Evolutionary conservation across 2,888 invertebrate genomes (phyloP), one percentile per base, ranked within the genome.

Genomic region (Micropterix aruncella): DNA sequence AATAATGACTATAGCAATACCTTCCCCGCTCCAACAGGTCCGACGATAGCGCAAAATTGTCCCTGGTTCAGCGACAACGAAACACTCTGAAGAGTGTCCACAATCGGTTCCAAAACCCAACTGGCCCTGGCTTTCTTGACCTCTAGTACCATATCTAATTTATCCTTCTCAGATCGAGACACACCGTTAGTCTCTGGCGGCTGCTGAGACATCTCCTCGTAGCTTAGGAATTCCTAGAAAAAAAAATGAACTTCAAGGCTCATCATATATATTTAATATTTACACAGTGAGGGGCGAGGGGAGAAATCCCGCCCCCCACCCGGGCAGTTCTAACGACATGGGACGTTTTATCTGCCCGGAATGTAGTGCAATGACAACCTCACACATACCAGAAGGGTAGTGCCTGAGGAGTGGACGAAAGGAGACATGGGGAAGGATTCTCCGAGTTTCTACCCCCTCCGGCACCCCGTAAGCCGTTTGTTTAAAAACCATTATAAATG

Each of bases 21-120:
- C 73, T 83, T 88, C 44, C 87, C 87, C 3, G 80, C 63, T n/a
- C 86, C 87, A 1, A 87, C 86, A 27, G 80, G 74, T 12, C 87
- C 87, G 37, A 83, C 79, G 2, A 87, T 64, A 2, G 81, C 81
- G 37, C 83, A 62, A 43, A 80, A 66, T 51, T 77, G 71, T 27
- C 78, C 78, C 37, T 67, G 73, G 15, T 62, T 59, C 0, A 74
- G 65, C 0, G 66, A 65, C 1, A 80, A 52, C 15, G 62, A 65
- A 3, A 80, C 54, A 37, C 70, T 60, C 19, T 73, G 66, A 42
- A 80, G 54, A 0, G 77, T 77, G 41, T 80, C 70, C 9, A 71
- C 69, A 12, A 70, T 70, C 2, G 68, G 60, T 40, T 67, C 64
- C 2, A 60, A 57, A 38, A 58, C 58, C 70, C 70, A 71, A 42